Conservation (phyloP, 2,797 vertebrate genomes). For the Erpetoichthys calabaricus region DNA sequence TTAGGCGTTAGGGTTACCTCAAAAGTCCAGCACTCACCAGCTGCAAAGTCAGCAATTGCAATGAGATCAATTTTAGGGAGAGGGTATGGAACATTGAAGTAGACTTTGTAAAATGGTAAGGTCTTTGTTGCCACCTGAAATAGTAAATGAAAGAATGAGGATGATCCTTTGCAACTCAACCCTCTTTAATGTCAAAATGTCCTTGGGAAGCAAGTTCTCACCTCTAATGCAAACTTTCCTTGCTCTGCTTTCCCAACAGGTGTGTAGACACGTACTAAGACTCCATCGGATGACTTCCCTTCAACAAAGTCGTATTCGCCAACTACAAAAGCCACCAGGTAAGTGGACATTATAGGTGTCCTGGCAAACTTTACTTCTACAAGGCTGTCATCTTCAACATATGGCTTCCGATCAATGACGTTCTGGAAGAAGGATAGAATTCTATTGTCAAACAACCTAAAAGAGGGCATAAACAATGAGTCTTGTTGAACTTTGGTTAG, state of each 20-base stretch:
- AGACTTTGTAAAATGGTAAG: slow-evolving; percentile 98
- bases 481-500: no score
- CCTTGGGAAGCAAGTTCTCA: slow-evolving; percentile 30
- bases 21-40: slow-evolving; percentile 59
- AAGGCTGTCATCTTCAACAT: slow-evolving; percentile 78
- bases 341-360: slow-evolving; percentile 91
- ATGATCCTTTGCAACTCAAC: neutral
- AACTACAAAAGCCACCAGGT: slow-evolving; percentile 93
- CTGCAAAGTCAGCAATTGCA: slow-evolving; percentile 98
- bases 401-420: slow-evolving; percentile 77
- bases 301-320: slow-evolving; percentile 95
- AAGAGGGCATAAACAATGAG: no score
- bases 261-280: slow-evolving; percentile 87
- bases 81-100: slow-evolving; percentile 96
- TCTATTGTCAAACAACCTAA: no score
- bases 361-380: slow-evolving; percentile 89
- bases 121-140: slow-evolving; percentile 93
- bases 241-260: slow-evolving; percentile 89
- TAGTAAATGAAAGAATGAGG: slow-evolving; percentile 22
- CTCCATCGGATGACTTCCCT: slow-evolving; percentile 76
- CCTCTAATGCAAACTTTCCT: slow-evolving; percentile 95
- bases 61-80: slow-evolving; percentile 98
- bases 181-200: no score
- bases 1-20: slow-evolving; percentile 31
- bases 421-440: slow-evolving; percentile 49